Base-by-base conservation (phyloP, 2,888 invertebrate genomes). In the Dascillus cervinus region DNA sequence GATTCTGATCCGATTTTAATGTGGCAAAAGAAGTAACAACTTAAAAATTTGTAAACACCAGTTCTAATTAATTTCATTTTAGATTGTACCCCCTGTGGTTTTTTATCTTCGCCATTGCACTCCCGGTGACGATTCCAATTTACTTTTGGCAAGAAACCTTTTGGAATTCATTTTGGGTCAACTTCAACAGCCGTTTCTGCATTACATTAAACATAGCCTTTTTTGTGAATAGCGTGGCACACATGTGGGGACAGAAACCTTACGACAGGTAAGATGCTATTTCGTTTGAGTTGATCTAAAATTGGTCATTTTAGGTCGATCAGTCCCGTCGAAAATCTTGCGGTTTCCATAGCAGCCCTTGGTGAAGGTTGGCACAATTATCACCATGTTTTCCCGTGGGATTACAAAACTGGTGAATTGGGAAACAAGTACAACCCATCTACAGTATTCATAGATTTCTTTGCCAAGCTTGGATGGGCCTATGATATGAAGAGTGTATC, bases 201-300 rank as follows among this genome's bases (percentile, higher is more conserved):
- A 70, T 81, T 42, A 86, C 85, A 0, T 73, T 96, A 4, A 90
- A 96, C 65, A 83, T 88, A 45, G 95, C 95, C 1, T 96, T 86
- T 73, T 78, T 84, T 51, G 92, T 95, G n/a, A 95, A 95, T 63
- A 91, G 90, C 58, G 83, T 87, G 6, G 94, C 95, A 0, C 95
- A 95, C 60, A 77, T 89, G 71, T 92, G 84, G 77, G 94, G 94
- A n/a, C 79, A 80, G 49, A 81, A 80, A 55, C 94, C 95, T 0
- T 95, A 92, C 56, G 94, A 95, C 65, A 81, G 73, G 82, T 83
- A 56, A 64, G 70, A n/a, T n/a, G n/a, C n/a, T n/a, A n/a, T n/a
- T n/a, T 62, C 10, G 6, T 13, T 26, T 5, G 9, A 26, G 20
- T 21, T 11, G 6, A 19, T 20, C 6, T 11, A 15, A 14, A 13